Percentiles rank a stretch among this genome's conserved stretches.
These are phyloP conservation scores for Epinotia brunnichana DNA, from an alignment of 2,888 invertebrate genomes.

Conservation along the genomic window DNA sequence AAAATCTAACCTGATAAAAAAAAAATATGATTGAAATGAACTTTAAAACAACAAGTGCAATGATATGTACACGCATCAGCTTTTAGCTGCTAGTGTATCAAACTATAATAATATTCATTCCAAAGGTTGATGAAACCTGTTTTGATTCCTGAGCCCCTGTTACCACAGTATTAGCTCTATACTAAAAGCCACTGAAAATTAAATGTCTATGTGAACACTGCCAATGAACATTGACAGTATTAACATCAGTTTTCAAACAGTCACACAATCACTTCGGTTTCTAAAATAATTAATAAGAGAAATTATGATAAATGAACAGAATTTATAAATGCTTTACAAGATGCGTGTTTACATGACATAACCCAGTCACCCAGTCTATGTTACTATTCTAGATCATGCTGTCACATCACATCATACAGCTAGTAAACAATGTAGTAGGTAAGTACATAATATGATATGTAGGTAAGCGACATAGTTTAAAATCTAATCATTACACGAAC, in stretches of 20 bases:
- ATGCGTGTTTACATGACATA: not conserved
- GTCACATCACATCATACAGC: not conserved
- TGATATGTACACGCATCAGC: too few species aligned
- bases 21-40: too few species aligned
- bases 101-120: too few species aligned
- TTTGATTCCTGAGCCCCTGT: too few species aligned
- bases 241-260: not conserved
- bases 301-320: too few species aligned
- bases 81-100: too few species aligned
- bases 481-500: not conserved
- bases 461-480: not conserved
- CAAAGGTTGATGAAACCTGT: too few species aligned
- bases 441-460: not conserved
- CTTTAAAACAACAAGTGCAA: too few species aligned
- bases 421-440: not conserved
- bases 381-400: not conserved
- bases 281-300: not conserved
- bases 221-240: not conserved
- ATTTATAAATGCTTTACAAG: not conserved
- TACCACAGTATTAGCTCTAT: too few species aligned
- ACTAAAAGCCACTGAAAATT: too few species aligned
- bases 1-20: too few species aligned
- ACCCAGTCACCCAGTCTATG: not conserved
- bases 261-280: not conserved
- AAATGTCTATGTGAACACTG: not conserved